phyloP scores from a whole-genome alignment of 2,797 vertebrate species.

The Onychomys torridus region DNA sequence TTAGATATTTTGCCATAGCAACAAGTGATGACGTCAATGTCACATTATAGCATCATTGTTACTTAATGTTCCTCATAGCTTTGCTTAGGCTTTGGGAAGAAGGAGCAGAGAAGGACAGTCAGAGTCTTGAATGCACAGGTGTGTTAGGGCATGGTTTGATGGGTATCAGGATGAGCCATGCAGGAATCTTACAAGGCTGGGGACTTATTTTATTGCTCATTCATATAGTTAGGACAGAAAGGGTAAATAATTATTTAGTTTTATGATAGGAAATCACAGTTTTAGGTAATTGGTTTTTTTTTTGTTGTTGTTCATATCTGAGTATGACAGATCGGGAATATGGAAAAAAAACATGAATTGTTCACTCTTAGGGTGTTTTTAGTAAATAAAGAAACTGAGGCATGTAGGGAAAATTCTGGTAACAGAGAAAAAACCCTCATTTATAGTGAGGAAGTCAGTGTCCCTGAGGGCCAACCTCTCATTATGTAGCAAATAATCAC shows the following conservation, averaged over 20 bases:
- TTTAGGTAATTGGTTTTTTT: rapidly evolving
- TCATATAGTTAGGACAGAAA: neutral
- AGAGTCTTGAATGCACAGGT: neutral
- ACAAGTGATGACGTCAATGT: neutral
- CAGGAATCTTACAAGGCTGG: neutral
- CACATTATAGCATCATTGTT: neutral
- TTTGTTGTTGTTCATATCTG: neutral
- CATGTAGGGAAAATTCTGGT: neutral
- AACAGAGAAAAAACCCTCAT: neutral
- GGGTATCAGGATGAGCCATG: neutral
- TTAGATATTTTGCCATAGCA: neutral
- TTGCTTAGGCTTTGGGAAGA: neutral
- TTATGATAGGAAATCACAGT: neutral
- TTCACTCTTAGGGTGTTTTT: neutral
- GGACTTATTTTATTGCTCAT: neutral
- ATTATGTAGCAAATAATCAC: neutral
- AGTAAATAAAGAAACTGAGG: neutral
- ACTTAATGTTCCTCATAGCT: neutral
- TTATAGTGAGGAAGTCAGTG: neutral
- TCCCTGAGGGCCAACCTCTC: neutral
- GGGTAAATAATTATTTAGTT: neutral
- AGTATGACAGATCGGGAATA: neutral
- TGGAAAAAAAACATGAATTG: too few species aligned
- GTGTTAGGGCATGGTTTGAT: neutral
- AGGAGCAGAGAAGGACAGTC: neutral